These are phyloP conservation scores for Lophura nycthemera DNA, from an alignment of 2,113 vertebrate species.

Conservation along the genomic window DNA sequence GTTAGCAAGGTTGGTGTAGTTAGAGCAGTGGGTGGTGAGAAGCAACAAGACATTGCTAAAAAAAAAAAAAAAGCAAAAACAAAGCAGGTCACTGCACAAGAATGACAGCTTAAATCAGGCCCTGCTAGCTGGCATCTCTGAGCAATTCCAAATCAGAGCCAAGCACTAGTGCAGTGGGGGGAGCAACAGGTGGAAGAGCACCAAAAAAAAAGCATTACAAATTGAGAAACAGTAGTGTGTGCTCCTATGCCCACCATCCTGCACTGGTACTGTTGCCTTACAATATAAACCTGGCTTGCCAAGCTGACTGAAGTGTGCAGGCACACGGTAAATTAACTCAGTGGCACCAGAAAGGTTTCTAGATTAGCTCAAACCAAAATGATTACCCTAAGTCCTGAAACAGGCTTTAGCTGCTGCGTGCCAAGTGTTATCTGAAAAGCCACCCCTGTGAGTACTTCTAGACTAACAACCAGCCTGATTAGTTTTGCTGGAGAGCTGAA, in stretches of 20 bases:
- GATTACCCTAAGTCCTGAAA: background rate
- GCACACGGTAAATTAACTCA: background rate
- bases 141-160: background rate
- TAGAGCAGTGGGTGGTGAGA: background rate
- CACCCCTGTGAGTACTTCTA: background rate
- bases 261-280: background rate
- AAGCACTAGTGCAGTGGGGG: accelerated
- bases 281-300: background rate
- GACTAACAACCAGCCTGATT: too few species aligned
- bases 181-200: background rate
- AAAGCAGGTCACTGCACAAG: background rate
- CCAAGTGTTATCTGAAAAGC: accelerated
- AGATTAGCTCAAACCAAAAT: background rate
- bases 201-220: accelerated
- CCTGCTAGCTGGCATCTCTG: background rate
- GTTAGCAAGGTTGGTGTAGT: background rate
- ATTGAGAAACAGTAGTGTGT: accelerated
- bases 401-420: background rate
- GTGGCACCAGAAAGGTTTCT: background rate
- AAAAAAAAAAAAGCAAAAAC: too few species aligned
- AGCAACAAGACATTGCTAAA: background rate
- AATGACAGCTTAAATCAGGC: background rate
- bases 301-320: background rate
- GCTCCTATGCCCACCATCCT: accelerated
- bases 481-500: background rate